Percentiles rank a stretch among this genome's conserved stretches.
Evolutionary conservation across 2,113 vertebrate species (phyloP).

Genomic region (Monopterus albus): DNA sequence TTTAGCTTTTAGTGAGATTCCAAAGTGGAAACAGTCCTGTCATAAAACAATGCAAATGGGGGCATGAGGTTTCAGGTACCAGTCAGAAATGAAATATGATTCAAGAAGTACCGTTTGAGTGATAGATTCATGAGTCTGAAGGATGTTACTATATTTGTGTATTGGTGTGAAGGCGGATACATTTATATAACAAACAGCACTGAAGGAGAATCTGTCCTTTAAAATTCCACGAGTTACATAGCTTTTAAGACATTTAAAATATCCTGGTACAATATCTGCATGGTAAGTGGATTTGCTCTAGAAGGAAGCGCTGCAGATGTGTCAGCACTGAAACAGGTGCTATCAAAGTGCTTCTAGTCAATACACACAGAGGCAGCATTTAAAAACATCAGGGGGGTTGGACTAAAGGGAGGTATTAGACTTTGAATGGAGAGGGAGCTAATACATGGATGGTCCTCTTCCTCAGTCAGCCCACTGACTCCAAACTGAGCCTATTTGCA

Average conservation of each 20-base stretch:
- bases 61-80: background rate
- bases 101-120: background rate
- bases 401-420: slow-evolving; percentile 77
- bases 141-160: too few species aligned
- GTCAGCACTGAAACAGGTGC: slow-evolving; percentile 72
- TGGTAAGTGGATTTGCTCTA: background rate
- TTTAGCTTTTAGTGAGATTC: background rate
- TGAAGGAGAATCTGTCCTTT: background rate
- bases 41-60: too few species aligned
- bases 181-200: background rate
- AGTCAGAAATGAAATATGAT: background rate
- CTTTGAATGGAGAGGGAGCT: slow-evolving; percentile 84
- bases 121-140: background rate
- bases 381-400: slow-evolving; percentile 76
- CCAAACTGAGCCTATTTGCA: slow-evolving; percentile 85
- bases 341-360: slow-evolving; percentile 77
- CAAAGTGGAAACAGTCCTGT: background rate
- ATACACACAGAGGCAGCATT: slow-evolving; percentile 80
- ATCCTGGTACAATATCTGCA: background rate
- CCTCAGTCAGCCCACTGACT: slow-evolving; percentile 80
- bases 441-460: slow-evolving; percentile 82
- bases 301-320: slow-evolving; percentile 31
- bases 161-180: background rate
- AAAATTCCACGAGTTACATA: background rate
- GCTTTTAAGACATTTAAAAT: background rate